Conservation (phyloP, 2,888 invertebrate species). For the Mellilla xanthometata region DNA sequence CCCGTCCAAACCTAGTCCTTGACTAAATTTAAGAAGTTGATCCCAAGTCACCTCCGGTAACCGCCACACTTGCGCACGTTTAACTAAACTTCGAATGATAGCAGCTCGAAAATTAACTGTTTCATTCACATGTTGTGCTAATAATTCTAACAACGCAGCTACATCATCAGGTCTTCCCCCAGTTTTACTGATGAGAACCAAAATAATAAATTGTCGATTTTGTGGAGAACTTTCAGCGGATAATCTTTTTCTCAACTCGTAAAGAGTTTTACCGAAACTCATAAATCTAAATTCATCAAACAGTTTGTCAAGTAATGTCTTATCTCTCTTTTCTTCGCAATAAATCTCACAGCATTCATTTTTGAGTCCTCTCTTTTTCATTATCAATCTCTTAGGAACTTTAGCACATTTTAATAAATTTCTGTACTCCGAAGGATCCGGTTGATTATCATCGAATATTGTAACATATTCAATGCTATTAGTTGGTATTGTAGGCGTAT, state of each 20-base stretch:
- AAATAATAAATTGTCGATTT: conserved; percentile 55
- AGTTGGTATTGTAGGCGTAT: conserved; percentile 27
- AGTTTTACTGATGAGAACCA: conserved; percentile 63
- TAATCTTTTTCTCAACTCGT: conserved; percentile 49
- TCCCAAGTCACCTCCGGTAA: conserved; percentile 50
- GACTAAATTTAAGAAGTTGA: conserved; percentile 46
- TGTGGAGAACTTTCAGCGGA: conserved; percentile 44
- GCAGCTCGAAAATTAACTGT: conserved; percentile 54
- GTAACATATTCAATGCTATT: conserved; percentile 5
- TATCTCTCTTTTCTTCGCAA: background rate
- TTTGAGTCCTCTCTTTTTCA: background rate
- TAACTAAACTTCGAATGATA: conserved; percentile 57
- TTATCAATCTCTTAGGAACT: background rate
- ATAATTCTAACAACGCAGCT: conserved; percentile 44
- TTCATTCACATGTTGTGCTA: conserved; percentile 51
- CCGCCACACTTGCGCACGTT: conserved; percentile 57
- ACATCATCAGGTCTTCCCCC: conserved; percentile 49
- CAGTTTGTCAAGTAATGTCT: conserved; percentile 47
- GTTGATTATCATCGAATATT: conserved; percentile 30
- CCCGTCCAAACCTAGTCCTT: conserved; percentile 59
- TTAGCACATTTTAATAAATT: conserved; percentile 7
- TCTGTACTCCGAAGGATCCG: conserved; percentile 15
- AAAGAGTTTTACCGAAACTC: conserved; percentile 50
- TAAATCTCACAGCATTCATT: background rate
- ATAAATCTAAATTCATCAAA: conserved; percentile 56